Evolutionary conservation across 2,113 vertebrate genomes (phyloP).

Genomic region (Gasterosteus nipponicus): DNA sequence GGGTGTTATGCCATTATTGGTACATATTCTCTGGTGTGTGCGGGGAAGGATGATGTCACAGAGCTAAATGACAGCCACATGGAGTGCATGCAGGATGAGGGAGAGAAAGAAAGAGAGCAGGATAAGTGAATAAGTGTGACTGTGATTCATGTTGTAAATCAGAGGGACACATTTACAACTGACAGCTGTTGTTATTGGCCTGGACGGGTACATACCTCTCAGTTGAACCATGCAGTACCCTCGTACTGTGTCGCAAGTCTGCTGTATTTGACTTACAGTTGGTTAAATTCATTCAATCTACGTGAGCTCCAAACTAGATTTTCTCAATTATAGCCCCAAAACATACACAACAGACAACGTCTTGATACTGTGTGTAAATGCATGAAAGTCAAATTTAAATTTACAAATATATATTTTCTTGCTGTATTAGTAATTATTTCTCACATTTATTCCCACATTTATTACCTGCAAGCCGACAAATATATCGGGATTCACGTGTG

Average conservation of each 20-base stretch:
- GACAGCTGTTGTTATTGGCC: background rate
- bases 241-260: background rate
- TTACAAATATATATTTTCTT: background rate
- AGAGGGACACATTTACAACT: background rate
- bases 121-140: background rate
- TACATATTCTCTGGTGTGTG: constrained; percentile 29
- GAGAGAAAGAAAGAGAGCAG: background rate
- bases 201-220: background rate
- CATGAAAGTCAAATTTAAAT: background rate
- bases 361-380: background rate
- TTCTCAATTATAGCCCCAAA: background rate
- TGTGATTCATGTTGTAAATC: constrained; percentile 14
- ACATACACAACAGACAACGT: too few species aligned
- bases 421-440: background rate
- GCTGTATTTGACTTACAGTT: background rate
- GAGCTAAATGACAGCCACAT: constrained; percentile 73
- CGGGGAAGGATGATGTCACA: constrained; percentile 58
- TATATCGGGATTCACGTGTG: background rate
- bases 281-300: constrained; percentile 13
- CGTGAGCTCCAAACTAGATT: background rate
- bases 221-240: constrained; percentile 9
- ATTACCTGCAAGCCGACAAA: constrained; percentile 4
- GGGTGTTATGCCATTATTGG: constrained; percentile 43
- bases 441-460: background rate
- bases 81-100: constrained; percentile 23